These are phyloP conservation scores for Phallusia fumigata DNA, from an alignment of 23 tunicate genomes.

Conservation along the genomic window DNA sequence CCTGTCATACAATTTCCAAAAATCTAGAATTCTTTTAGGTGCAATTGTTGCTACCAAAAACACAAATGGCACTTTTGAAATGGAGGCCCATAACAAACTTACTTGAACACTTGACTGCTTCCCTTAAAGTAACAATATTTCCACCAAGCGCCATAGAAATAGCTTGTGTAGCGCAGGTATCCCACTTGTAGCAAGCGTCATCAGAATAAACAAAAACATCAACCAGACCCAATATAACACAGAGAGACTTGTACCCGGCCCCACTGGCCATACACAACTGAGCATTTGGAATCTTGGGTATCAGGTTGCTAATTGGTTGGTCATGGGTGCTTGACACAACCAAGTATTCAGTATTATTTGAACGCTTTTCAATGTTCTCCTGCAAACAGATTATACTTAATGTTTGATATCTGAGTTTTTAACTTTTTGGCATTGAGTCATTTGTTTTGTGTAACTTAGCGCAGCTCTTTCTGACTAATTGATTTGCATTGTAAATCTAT, in stretches of 20 bases:
- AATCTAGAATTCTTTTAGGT: too few species aligned
- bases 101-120: neutral
- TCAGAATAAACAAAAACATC: constrained; percentile 53
- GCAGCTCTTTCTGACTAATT: too few species aligned
- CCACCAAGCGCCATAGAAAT: constrained; percentile 53
- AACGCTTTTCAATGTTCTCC: neutral
- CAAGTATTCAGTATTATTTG: neutral
- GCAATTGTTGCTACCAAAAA: too few species aligned
- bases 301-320: neutral
- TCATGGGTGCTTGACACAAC: constrained; percentile 39
- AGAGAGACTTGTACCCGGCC: constrained; percentile 80
- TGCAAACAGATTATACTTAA: neutral
- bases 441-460: too few species aligned
- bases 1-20: too few species aligned
- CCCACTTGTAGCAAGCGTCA: constrained; percentile 83
- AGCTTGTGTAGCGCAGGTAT: constrained; percentile 91
- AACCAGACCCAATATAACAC: constrained; percentile 53
- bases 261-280: constrained; percentile 50
- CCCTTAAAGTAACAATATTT: constrained; percentile 24
- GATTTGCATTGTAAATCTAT: too few species aligned
- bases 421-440: too few species aligned
- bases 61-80: too few species aligned
- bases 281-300: neutral
- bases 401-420: too few species aligned
- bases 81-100: neutral